Evolutionary conservation across 2,888 invertebrate genomes (phyloP).

Genomic region (Rambutsinella grinnellia): DNA sequence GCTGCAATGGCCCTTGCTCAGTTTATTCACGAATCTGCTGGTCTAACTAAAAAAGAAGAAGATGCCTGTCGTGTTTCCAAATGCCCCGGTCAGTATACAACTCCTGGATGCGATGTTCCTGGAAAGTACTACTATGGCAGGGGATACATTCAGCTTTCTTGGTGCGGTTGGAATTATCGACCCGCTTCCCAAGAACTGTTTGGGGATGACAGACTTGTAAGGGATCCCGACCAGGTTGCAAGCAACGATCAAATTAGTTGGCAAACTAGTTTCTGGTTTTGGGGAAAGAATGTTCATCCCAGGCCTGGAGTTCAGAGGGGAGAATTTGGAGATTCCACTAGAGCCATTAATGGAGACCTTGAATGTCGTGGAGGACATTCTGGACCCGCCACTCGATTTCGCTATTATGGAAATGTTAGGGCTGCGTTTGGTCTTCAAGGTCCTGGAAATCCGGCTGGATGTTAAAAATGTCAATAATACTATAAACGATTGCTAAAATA

Average conservation of each 20-base stretch:
- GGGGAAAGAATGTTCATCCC: conserved; percentile 39
- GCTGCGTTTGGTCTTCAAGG: not conserved
- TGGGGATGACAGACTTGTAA: conserved; percentile 48
- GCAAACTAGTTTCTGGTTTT: conserved; percentile 56
- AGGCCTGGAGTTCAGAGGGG: conserved; percentile 39
- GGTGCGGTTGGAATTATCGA: conserved; percentile 61
- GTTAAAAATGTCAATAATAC: too few relatives aligned
- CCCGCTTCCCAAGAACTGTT: conserved; percentile 43
- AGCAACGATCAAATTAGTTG: conserved; percentile 46
- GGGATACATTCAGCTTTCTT: conserved; percentile 59
- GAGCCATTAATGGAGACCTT: conserved; percentile 47
- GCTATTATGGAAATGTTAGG: conserved; percentile 4
- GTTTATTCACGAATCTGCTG: conserved; percentile 50
- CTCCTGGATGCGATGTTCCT: conserved; percentile 34
- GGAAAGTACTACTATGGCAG: conserved; percentile 49
- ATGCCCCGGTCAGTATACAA: conserved; percentile 39
- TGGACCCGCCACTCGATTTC: not conserved
- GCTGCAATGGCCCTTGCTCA: conserved; percentile 63
- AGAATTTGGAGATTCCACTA: conserved; percentile 49
- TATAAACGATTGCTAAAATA: too few relatives aligned
- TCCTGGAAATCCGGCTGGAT: conserved; percentile 1
- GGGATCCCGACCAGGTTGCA: conserved; percentile 55
- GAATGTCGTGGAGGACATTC: conserved; percentile 25
- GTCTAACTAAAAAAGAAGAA: conserved; percentile 45
- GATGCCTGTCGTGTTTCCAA: conserved; percentile 28